A percentile compares a stretch with the other conserved stretches of the same genome.
Evolutionary conservation across 2,888 invertebrate genomes (phyloP).

Genomic region (Priocnemis perturbator): DNA sequence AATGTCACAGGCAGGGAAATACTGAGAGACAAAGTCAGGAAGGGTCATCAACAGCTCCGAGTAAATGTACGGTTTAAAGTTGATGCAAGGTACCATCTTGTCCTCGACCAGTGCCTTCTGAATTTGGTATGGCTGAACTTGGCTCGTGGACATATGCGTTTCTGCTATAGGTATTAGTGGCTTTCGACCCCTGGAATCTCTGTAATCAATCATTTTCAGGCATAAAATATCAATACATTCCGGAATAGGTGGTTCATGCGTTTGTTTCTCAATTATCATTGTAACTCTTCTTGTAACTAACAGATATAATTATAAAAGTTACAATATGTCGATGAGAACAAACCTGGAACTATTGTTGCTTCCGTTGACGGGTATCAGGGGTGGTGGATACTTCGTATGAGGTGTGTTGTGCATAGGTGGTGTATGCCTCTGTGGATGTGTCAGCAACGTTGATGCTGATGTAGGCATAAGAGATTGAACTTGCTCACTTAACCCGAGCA

Average conservation of each 20-base stretch:
- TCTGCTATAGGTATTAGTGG: conserved; percentile 84
- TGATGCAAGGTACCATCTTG: conserved; percentile 90
- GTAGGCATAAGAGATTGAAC: conserved; percentile 74
- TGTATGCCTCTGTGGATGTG: conserved; percentile 73
- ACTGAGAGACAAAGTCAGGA: conserved; percentile 86
- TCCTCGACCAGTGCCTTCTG: conserved; percentile 89
- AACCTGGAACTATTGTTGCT: conserved; percentile 66
- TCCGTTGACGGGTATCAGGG: conserved; percentile 77
- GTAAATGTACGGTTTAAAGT: conserved; percentile 89
- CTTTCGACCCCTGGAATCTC: conserved; percentile 76
- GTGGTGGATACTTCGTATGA: conserved; percentile 77
- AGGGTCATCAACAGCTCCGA: conserved; percentile 89
- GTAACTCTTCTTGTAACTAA: too few relatives aligned
- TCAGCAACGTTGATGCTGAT: conserved; percentile 68
- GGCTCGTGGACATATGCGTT: conserved; percentile 79
- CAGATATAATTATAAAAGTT: not conserved
- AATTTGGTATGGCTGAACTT: conserved; percentile 77
- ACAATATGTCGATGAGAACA: not conserved
- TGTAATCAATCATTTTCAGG: conserved; percentile 35
- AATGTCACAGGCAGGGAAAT: conserved; percentile 86
- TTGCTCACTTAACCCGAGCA: conserved; percentile 75
- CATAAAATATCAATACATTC: not conserved
- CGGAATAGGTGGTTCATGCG: too few relatives aligned
- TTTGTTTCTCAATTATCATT: too few relatives aligned
- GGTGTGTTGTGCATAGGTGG: conserved; percentile 70